Conservation (phyloP, 2,113 vertebrate species). For the Paradoxurus hermaphroditus region DNA sequence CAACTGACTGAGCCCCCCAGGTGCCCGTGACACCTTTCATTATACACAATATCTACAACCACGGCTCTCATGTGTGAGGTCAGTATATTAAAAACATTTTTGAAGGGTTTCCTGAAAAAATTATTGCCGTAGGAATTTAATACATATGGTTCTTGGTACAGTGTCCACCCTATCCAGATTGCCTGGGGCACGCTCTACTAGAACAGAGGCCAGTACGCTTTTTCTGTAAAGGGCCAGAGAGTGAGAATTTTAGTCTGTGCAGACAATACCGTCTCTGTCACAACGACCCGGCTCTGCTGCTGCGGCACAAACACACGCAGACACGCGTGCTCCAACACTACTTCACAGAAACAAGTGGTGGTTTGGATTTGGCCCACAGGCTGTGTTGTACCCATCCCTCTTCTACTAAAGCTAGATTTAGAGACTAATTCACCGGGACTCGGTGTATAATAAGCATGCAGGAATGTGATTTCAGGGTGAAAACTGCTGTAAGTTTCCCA, state of each 20-base stretch:
- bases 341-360: not conserved
- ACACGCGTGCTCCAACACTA: not conserved
- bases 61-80: not conserved
- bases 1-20: no score
- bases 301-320: not conserved
- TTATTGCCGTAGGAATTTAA: not conserved
- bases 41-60: accelerated
- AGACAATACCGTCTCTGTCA: not conserved
- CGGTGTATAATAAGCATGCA: not conserved
- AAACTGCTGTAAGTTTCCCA: not conserved
- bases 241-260: not conserved
- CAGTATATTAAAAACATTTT: no score
- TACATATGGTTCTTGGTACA: not conserved
- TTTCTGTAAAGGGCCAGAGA: not conserved
- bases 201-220: no score
- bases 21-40: not conserved
- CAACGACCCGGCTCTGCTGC: not conserved
- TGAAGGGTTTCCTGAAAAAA: not conserved
- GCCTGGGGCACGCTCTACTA: not conserved
- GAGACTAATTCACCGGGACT: not conserved
- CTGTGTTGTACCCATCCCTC: not conserved
- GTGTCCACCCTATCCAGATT: not conserved
- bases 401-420: not conserved
- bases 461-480: not conserved
- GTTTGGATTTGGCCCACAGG: not conserved